These are phyloP conservation scores for Nannoperca australis DNA, from an alignment of 2,797 vertebrate species.

Conservation along the genomic window DNA sequence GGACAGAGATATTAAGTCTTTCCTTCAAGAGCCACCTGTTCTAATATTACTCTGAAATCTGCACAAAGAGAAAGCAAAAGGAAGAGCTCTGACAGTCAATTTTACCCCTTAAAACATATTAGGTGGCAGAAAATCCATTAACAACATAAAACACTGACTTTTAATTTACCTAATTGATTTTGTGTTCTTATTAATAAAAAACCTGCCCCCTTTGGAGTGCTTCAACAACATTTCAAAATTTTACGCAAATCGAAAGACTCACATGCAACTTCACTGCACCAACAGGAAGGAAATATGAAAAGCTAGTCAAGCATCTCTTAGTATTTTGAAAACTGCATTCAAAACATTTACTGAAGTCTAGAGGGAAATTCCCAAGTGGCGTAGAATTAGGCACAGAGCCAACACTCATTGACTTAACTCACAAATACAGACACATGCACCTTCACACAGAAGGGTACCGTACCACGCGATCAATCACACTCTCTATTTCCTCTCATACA, in stretches of 20 bases:
- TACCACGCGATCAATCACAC: constrained; percentile 9
- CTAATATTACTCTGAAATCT: constrained; percentile 16
- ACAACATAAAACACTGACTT: constrained; percentile 26
- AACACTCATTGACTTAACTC: constrained; percentile 15
- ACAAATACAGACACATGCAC: constrained; percentile 16
- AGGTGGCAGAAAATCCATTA: neutral
- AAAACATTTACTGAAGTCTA: constrained; percentile 3
- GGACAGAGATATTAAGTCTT: constrained; percentile 9
- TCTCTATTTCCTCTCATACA: constrained; percentile 18
- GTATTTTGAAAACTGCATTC: constrained; percentile 6
- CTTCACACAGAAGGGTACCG: neutral
- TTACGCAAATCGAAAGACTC: constrained; percentile 8
- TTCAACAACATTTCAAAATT: constrained; percentile 23
- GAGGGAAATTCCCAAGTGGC: constrained; percentile 23
- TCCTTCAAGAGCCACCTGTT: neutral
- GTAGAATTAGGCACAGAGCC: constrained; percentile 16
- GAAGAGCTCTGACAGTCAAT: neutral
- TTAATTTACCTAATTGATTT: constrained; percentile 28
- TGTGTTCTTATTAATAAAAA: constrained; percentile 30
- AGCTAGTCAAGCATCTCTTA: neutral
- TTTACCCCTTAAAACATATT: neutral
- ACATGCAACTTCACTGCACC: neutral
- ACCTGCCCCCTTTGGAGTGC: neutral
- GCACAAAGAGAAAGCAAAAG: constrained; percentile 1
- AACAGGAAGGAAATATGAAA: constrained; percentile 3